phyloP scores from a whole-genome alignment of 2,797 vertebrate genomes.

The Chrysocyon brachyurus region DNA sequence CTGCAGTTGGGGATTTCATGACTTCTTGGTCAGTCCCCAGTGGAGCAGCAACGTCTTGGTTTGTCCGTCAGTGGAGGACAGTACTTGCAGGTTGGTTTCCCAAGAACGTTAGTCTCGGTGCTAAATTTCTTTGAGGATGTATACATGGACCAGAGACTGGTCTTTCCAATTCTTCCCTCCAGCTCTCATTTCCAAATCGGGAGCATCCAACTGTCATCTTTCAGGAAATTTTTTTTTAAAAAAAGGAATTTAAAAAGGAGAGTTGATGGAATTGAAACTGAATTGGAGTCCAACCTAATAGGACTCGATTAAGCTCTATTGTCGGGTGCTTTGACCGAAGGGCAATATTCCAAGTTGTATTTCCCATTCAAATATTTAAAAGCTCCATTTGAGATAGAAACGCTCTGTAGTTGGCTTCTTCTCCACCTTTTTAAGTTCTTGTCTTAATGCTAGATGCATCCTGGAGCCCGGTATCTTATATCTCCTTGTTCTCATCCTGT shows the following conservation, averaged over 20 bases:
- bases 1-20: slow-evolving; percentile 89
- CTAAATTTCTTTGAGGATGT: neutral
- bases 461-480: slow-evolving; percentile 73
- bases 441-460: slow-evolving; percentile 60
- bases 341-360: neutral
- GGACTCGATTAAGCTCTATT: neutral
- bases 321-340: neutral
- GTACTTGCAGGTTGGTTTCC: neutral
- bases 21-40: slow-evolving; percentile 62
- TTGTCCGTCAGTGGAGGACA: slow-evolving; percentile 55
- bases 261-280: neutral
- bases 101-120: neutral
- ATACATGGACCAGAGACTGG: neutral
- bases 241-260: neutral
- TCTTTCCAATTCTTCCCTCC: neutral
- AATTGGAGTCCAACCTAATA: neutral
- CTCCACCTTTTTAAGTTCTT: slow-evolving; percentile 21
- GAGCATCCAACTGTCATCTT: neutral
- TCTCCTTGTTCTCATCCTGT: slow-evolving; percentile 76
- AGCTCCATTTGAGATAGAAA: neutral
- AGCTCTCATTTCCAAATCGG: neutral
- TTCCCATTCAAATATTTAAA: neutral
- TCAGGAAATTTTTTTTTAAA: neutral
- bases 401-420: slow-evolving; percentile 30
- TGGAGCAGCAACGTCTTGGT: neutral